Evolutionary conservation across 2,888 invertebrate genomes (phyloP).

Genomic region (Campopleginae sp.): DNA sequence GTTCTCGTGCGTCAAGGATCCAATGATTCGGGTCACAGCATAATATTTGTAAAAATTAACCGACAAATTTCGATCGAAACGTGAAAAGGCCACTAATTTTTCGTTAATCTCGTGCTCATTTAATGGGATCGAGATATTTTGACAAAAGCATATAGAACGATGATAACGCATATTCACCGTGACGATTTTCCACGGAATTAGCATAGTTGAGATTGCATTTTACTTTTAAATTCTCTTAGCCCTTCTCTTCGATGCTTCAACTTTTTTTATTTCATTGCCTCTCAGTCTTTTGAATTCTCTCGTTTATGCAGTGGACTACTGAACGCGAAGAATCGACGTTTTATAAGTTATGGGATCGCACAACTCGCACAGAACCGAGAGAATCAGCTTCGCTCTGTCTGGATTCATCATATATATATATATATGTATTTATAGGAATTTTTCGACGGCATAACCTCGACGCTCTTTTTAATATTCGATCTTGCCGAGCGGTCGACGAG

Average conservation of each 20-base stretch:
- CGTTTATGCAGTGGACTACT: constrained; percentile 43
- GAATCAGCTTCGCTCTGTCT: constrained; percentile 9
- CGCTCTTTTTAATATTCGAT: constrained; percentile 63
- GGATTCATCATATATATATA: constrained; percentile 21
- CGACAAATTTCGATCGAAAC: not conserved
- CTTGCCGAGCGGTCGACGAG: constrained; percentile 42
- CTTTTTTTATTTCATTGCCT: not conserved
- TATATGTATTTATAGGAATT: constrained; percentile 7
- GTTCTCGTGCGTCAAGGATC: not conserved
- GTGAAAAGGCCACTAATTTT: not conserved
- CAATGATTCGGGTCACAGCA: not conserved
- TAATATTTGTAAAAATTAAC: not conserved
- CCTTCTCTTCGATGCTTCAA: not conserved
- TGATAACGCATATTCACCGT: constrained; percentile 71
- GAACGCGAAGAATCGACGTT: constrained; percentile 66
- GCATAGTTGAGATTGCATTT: constrained; percentile 78
- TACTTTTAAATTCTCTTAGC: constrained; percentile 75
- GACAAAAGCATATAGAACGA: not conserved
- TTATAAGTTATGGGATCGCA: constrained; percentile 63
- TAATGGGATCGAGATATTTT: constrained; percentile 12
- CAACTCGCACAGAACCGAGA: not conserved
- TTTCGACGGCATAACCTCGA: constrained; percentile 24
- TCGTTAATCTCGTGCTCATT: not conserved
- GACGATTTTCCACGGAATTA: constrained; percentile 74
- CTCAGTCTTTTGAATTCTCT: constrained; percentile 15